Percentiles rank a stretch among this genome's conserved stretches.
These are phyloP conservation scores for Nicator chloris DNA, from an alignment of 2,113 vertebrate genomes.

Conservation along the genomic window DNA sequence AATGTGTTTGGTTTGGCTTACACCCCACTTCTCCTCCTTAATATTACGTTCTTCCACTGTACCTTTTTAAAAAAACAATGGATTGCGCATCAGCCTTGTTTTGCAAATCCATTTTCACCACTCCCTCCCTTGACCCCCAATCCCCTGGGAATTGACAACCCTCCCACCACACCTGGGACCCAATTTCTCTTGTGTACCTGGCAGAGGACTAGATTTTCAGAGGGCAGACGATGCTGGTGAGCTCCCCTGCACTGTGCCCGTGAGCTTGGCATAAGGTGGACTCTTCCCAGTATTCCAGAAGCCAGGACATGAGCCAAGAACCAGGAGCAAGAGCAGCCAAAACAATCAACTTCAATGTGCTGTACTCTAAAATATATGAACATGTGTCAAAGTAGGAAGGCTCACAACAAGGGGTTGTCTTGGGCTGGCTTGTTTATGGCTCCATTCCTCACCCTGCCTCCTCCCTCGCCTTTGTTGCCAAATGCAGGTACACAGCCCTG, in stretches of 20 bases:
- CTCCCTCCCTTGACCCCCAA: neutral
- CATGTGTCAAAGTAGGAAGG: conserved; percentile 2
- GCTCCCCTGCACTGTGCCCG: neutral
- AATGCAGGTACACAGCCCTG: neutral
- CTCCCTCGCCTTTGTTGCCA: neutral
- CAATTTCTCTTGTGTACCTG: accelerated
- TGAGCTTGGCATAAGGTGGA: neutral
- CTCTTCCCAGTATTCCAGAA: neutral
- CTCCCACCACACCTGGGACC: neutral
- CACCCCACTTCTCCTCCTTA: accelerated
- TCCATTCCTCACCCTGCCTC: neutral
- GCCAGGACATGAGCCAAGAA: neutral
- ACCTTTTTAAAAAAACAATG: neutral
- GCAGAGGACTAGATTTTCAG: neutral
- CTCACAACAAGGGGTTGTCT: conserved; percentile 14
- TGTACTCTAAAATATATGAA: neutral
- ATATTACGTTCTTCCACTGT: neutral
- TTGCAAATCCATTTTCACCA: neutral
- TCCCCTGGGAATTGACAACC: neutral
- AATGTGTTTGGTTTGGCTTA: neutral
- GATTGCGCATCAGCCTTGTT: neutral
- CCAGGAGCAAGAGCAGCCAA: conserved; percentile 1
- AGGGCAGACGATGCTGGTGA: neutral
- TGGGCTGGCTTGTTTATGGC: neutral
- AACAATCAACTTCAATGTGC: neutral